Percentiles rank a stretch among this genome's conserved stretches.
Evolutionary conservation across 2,113 vertebrate species (phyloP).

Genomic region (Zingel zingel): DNA sequence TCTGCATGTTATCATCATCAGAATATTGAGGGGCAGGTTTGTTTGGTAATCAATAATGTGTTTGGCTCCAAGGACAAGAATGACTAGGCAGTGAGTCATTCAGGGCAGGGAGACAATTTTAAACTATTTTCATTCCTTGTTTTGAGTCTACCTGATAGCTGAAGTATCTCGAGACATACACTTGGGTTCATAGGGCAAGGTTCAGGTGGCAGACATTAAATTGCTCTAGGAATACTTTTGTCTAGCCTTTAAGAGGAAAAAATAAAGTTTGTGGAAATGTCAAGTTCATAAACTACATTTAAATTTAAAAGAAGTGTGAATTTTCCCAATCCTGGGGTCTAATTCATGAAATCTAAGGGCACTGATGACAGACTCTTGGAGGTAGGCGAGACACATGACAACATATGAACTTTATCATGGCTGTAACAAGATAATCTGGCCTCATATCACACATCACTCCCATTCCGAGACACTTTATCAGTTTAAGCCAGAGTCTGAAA

Average conservation of each 20-base stretch:
- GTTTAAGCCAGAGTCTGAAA: slow-evolving; percentile 52
- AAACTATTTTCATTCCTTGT: slow-evolving; percentile 39
- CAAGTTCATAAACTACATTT: slow-evolving; percentile 11
- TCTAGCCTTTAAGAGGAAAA: slow-evolving; percentile 10
- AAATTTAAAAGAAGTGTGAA: background rate
- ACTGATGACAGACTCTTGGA: background rate
- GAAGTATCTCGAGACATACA: slow-evolving; percentile 49
- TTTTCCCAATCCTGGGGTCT: background rate
- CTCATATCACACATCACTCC: slow-evolving; percentile 40
- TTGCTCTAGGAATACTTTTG: slow-evolving; percentile 36
- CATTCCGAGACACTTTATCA: slow-evolving; percentile 64
- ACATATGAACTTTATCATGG: slow-evolving; percentile 48
- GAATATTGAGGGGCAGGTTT: slow-evolving; percentile 42
- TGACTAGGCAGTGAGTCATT: slow-evolving; percentile 46
- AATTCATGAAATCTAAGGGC: background rate
- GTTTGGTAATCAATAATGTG: slow-evolving; percentile 27
- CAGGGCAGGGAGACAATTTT: slow-evolving; percentile 14
- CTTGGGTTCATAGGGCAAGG: slow-evolving; percentile 61
- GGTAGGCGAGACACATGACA: slow-evolving; percentile 22
- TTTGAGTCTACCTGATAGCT: slow-evolving; percentile 55
- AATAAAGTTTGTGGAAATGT: background rate
- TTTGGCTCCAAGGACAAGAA: slow-evolving; percentile 27
- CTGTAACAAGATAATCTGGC: slow-evolving; percentile 60
- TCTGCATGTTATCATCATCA: slow-evolving; percentile 15
- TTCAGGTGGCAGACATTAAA: slow-evolving; percentile 62